A percentile compares a stretch with the other conserved stretches of the same genome.
Conservation (phyloP, 1,140 invertebrate genomes). For the Xylocopa sonorina region DNA sequence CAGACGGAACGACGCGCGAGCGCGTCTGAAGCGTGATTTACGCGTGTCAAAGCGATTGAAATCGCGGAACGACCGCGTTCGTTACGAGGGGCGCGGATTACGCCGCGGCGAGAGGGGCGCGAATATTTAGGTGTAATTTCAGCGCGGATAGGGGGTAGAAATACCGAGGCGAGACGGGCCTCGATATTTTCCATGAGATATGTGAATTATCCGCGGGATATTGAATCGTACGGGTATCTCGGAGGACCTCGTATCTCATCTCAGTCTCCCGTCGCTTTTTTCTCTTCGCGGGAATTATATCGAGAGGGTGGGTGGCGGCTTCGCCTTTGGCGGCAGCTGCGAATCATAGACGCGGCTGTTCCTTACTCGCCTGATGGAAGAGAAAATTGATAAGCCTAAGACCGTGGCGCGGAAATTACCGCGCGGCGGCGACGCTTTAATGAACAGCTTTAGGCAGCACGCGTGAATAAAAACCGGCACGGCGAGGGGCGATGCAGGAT, state of each 20-base stretch:
- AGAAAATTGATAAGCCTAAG: conserved; percentile 40
- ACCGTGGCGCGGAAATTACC: conserved; percentile 23
- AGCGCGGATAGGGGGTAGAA: neutral
- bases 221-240: conserved; percentile 45
- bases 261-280: neutral
- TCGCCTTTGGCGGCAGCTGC: neutral
- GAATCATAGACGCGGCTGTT: conserved; percentile 25
- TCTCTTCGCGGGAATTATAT: conserved; percentile 21
- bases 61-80: neutral
- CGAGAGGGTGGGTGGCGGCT: neutral
- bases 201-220: conserved; percentile 46
- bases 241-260: conserved; percentile 26
- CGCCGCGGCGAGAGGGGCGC: neutral
- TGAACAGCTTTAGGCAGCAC: conserved; percentile 4
- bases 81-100: neutral
- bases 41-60: neutral
- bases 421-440: conserved; percentile 12
- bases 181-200: conserved; percentile 38
- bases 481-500: neutral
- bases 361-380: conserved; percentile 30
- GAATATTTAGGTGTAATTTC: conserved; percentile 48
- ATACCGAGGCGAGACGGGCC: neutral
- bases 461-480: neutral
- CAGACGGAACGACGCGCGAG: neutral
- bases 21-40: conserved; percentile 10